Percentiles rank a stretch among this genome's conserved stretches.
phyloP scores from a whole-genome alignment of 2,888 invertebrate species.

The Deilephila porcellus region DNA sequence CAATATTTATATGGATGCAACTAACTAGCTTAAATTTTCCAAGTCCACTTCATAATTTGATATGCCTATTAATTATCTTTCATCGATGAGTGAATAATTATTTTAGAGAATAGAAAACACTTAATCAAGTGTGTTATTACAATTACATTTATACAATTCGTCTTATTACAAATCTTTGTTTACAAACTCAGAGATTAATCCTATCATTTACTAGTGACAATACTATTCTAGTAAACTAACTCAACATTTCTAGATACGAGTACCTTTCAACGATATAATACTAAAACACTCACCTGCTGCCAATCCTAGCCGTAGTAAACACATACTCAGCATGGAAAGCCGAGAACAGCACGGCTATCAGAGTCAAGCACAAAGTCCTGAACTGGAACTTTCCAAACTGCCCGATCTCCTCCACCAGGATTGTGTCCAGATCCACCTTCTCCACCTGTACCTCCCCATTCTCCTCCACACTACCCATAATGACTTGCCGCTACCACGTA shows the following conservation, averaged over 20 bases:
- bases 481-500: not conserved
- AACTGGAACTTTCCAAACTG: constrained; percentile 71
- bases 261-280: not conserved
- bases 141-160: too few relatives aligned
- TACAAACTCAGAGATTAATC: too few relatives aligned
- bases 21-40: too few relatives aligned
- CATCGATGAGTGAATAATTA: too few relatives aligned
- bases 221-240: too few relatives aligned
- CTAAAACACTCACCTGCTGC: constrained; percentile 59
- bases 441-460: not conserved
- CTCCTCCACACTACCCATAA: not conserved
- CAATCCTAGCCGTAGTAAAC: constrained; percentile 72
- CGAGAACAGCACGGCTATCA: constrained; percentile 58
- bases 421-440: constrained; percentile 62
- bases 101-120: too few relatives aligned
- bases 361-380: constrained; percentile 51
- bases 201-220: too few relatives aligned
- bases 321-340: constrained; percentile 69
- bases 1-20: too few relatives aligned
- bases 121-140: too few relatives aligned
- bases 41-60: too few relatives aligned
- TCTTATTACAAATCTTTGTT: too few relatives aligned
- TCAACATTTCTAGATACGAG: not conserved
- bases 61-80: too few relatives aligned
- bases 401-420: constrained; percentile 70